Conservation (phyloP, 2,797 vertebrate genomes). For the Cyclopterus lumpus region DNA sequence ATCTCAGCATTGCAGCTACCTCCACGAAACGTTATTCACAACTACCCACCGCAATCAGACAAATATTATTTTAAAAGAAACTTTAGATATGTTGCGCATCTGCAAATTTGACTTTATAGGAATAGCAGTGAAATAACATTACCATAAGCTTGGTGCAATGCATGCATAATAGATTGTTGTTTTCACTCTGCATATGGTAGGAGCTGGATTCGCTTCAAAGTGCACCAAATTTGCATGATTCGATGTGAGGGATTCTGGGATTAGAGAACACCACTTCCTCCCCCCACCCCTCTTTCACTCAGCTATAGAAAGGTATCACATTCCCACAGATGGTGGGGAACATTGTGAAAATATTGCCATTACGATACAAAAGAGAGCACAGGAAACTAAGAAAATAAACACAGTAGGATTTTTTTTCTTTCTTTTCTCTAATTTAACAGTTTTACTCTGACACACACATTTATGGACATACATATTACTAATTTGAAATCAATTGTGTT, state of each 20-base stretch:
- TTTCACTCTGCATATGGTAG: slow-evolving; percentile 88
- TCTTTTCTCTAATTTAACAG: slow-evolving; percentile 30
- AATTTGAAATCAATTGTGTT: not conserved
- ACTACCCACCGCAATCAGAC: slow-evolving; percentile 69
- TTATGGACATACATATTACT: slow-evolving; percentile 22
- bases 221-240: slow-evolving; percentile 90
- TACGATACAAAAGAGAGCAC: slow-evolving; percentile 75
- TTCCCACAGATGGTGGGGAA: slow-evolving; percentile 86
- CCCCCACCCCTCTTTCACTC: slow-evolving; percentile 79
- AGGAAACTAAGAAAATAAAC: slow-evolving; percentile 56
- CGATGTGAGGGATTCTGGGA: slow-evolving; percentile 89
- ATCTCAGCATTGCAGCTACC: slow-evolving; percentile 45
- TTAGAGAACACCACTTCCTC: slow-evolving; percentile 85
- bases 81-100: slow-evolving; percentile 79
- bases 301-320: slow-evolving; percentile 88
- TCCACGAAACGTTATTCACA: slow-evolving; percentile 60
- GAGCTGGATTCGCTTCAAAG: slow-evolving; percentile 89
- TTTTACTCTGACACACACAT: slow-evolving; percentile 42
- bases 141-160: slow-evolving; percentile 89
- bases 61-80: slow-evolving; percentile 79
- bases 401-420: slow-evolving; percentile 8
- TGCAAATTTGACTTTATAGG: slow-evolving; percentile 82
- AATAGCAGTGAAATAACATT: slow-evolving; percentile 86
- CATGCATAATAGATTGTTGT: slow-evolving; percentile 91
- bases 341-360: slow-evolving; percentile 79